These are phyloP conservation scores for Hemitrygon akajei DNA, from an alignment of 2,797 vertebrate species.

Conservation along the genomic window DNA sequence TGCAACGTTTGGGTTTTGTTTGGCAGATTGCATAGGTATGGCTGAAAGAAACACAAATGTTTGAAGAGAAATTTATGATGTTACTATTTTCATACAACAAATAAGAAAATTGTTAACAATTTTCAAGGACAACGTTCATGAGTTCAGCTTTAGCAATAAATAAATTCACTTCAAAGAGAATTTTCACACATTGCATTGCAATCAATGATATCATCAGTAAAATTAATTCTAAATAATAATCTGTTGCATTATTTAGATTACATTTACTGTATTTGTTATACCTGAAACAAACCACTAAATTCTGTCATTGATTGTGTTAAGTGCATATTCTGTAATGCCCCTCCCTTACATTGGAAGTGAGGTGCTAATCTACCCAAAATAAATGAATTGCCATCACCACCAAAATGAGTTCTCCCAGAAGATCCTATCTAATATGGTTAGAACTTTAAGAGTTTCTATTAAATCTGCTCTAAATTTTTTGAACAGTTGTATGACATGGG, in stretches of 20 bases:
- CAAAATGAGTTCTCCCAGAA: not conserved
- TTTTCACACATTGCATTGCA: not conserved
- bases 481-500: too few relatives aligned
- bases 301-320: not conserved
- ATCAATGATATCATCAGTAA: not conserved
- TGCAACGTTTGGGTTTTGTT: constrained; percentile 90
- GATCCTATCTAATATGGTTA: too few relatives aligned
- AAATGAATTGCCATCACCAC: not conserved
- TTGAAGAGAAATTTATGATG: not conserved
- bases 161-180: not conserved
- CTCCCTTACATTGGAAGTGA: not conserved
- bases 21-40: constrained; percentile 86
- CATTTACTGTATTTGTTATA: not conserved
- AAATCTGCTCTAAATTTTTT: too few relatives aligned
- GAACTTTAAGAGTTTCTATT: too few relatives aligned
- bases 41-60: constrained; percentile 55
- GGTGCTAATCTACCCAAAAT: not conserved
- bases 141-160: not conserved
- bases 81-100: not conserved
- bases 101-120: not conserved
- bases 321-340: not conserved
- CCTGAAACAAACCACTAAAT: not conserved
- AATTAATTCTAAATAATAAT: not conserved
- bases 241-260: not conserved
- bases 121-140: not conserved